Conservation (phyloP, 2,888 invertebrate genomes). For the Platycnemis pennipes region DNA sequence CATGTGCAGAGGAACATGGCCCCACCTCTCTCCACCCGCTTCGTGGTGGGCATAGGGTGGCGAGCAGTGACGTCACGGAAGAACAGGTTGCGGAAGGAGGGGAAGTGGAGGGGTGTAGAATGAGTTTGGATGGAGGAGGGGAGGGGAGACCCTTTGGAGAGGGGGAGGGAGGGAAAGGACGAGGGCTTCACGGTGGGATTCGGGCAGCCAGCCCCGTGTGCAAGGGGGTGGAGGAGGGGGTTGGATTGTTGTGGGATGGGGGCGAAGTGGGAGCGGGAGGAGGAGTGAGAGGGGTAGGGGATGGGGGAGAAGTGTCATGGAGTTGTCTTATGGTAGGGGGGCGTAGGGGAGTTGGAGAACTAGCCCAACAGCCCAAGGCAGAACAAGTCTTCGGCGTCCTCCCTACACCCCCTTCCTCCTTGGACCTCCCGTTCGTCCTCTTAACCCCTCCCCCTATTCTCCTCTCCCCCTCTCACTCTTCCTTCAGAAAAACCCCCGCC, state of each 20-base stretch:
- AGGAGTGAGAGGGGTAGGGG: not conserved
- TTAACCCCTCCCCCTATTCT: not conserved
- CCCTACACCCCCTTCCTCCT: not conserved
- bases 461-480: no score
- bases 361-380: slow-evolving; percentile 10
- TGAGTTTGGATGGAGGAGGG: not conserved
- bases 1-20: not conserved
- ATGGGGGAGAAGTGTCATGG: not conserved
- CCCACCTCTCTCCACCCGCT: not conserved
- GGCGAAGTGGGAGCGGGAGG: not conserved
- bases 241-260: not conserved
- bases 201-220: not conserved
- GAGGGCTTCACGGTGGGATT: not conserved
- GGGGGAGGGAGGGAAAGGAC: not conserved
- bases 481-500: no score
- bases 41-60: slow-evolving; percentile 11
- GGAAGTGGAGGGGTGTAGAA: no score
- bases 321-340: not conserved
- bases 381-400: not conserved
- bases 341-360: not conserved
- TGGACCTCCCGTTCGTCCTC: not conserved
- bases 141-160: not conserved
- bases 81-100: not conserved
- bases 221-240: not conserved
- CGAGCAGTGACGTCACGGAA: slow-evolving; percentile 11